Conservation (phyloP, 2,113 vertebrate species). For the Mustela lutreola region DNA sequence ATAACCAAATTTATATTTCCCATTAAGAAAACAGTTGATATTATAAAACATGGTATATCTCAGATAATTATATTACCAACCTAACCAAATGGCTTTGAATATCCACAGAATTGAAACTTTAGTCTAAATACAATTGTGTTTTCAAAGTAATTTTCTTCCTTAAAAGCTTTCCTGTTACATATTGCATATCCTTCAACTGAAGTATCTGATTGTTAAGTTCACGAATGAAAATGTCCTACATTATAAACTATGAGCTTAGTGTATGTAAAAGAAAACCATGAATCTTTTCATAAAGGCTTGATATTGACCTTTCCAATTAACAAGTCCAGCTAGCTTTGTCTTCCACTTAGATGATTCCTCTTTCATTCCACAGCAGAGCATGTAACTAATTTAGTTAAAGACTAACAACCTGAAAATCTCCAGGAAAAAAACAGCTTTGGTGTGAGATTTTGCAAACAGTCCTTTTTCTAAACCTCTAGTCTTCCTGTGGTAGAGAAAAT, state of each 20-base stretch:
- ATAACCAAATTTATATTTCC: not conserved
- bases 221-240: not conserved
- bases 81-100: not conserved
- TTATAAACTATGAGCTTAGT: not conserved
- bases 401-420: not conserved
- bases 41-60: not conserved
- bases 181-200: not conserved
- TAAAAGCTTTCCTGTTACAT: not conserved
- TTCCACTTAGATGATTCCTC: not conserved
- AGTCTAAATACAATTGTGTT: not conserved
- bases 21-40: not conserved
- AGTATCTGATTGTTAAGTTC: not conserved
- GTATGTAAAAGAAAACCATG: not conserved
- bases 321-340: not conserved
- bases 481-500: constrained; percentile 56
- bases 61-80: not conserved
- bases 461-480: not conserved
- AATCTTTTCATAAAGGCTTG: not conserved
- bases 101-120: not conserved
- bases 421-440: not conserved
- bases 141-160: not conserved
- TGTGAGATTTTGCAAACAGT: not conserved
- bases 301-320: not conserved
- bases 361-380: not conserved
- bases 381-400: not conserved